phyloP scores from a whole-genome alignment of 2,888 invertebrate species.

The Noctua janthina region DNA sequence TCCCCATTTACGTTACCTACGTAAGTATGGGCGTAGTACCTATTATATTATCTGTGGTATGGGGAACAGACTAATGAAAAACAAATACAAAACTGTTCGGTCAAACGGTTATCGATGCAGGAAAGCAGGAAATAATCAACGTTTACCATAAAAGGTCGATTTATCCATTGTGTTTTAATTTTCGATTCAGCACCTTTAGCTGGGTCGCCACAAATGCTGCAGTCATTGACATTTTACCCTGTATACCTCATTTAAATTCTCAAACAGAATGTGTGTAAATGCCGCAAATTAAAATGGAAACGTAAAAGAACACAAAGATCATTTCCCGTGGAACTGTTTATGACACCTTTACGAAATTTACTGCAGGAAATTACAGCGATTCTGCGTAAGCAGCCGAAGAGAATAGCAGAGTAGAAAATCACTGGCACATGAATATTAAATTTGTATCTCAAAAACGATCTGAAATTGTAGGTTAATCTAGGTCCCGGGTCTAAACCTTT shows the following conservation, averaged over 20 bases:
- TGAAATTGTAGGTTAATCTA: conserved; percentile 7
- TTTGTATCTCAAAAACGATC: conserved; percentile 2
- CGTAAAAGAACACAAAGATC: conserved; percentile 27
- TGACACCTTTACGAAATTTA: conserved; percentile 36
- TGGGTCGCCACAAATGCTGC: not conserved
- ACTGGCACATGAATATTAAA: conserved; percentile 17
- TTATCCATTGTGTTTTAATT: conserved; percentile 15
- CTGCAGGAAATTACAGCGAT: conserved; percentile 47
- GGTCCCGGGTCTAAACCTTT: not conserved
- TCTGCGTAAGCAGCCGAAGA: conserved; percentile 9
- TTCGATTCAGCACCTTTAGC: conserved; percentile 12
- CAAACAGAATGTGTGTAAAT: conserved; percentile 32
- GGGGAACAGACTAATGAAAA: not conserved
- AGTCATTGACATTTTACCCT: conserved; percentile 10
- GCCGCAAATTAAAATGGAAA: conserved; percentile 18
- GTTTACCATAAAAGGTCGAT: conserved; percentile 19
- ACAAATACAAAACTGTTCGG: not conserved
- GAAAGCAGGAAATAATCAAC: conserved; percentile 5
- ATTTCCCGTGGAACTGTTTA: conserved; percentile 40
- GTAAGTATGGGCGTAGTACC: no score
- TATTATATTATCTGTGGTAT: no score
- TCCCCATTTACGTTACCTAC: not conserved
- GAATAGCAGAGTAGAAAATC: conserved; percentile 19
- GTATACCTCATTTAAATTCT: conserved; percentile 35
- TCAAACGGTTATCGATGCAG: not conserved